Evolutionary conservation across 1,140 invertebrate species (phyloP), one percentile per base, ranked within the genome.

Genomic region (Plectrocnemia conspersa): DNA sequence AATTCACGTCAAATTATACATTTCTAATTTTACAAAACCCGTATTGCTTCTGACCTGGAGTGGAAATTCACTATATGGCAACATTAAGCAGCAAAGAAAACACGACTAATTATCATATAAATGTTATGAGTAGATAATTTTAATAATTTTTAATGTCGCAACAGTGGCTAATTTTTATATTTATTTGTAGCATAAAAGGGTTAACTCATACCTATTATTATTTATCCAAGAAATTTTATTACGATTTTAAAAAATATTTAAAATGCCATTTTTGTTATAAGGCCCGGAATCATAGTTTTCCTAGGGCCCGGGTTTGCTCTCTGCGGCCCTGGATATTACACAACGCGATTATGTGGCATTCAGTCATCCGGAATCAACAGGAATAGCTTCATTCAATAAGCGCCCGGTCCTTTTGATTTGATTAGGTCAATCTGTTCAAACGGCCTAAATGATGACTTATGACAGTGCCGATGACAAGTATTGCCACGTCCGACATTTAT

Each of bases 361-460:
- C 33, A 5, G 29, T 16, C 13, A 32, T 10, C 40, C 25, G 13
- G 29, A 48, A 50, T 38, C 47, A 22, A 13, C 27, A 38, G 33
- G 47, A 38, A 33, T 50, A 32, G 38, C 25, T 48, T n/a, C 33
- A 50, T 50, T 50, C 47, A 50, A 50, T 50, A 21, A 50, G 47
- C 23, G 11, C 19, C 47, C 47, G 22, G 47, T 24, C n/a, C n/a
- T n/a, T 21, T 33, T 38, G 47, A 50, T 50, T 50, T 50, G 47
- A 50, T 50, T 50, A 50, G 47, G 47, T 38, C 47, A 50, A 50
- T 50, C 47, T 35, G 25, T 16, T 50, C 47, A 21, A 50, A 50
- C 40, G 10, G 47, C 47, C 33, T 50, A 50, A 50, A 50, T 50
- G 47, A 50, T 50, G 47, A 50, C 47, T 50, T 50, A 50, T 50